These are phyloP conservation scores for Neoitamus cyanurus DNA, from an alignment of 2,888 invertebrate species.

Conservation along the genomic window DNA sequence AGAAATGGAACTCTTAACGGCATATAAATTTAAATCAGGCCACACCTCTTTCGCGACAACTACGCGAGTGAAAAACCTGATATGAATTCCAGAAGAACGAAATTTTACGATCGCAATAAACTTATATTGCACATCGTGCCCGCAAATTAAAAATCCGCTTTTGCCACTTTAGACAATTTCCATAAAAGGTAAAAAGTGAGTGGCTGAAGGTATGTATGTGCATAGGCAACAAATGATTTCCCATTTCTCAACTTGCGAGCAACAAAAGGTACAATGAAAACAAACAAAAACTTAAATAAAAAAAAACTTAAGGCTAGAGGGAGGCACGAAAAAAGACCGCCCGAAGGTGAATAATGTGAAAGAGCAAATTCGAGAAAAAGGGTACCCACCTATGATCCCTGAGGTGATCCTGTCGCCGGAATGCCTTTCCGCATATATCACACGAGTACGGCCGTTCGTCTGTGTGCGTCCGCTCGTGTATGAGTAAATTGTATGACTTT, in stretches of 20 bases:
- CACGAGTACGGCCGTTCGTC: constrained; percentile 97
- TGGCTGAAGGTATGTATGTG: background rate
- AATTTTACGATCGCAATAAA: background rate
- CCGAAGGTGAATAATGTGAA: background rate
- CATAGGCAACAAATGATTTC: background rate
- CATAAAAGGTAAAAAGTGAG: background rate
- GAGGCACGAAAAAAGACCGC: background rate
- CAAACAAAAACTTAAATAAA: background rate
- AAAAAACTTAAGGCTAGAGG: background rate
- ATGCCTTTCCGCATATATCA: constrained; percentile 97
- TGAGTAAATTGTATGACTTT: constrained; percentile 93
- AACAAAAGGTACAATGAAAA: background rate
- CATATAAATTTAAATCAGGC: background rate
- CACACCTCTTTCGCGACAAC: background rate
- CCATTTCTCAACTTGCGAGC: background rate
- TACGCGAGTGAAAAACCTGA: background rate
- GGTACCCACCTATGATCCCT: constrained; percentile 86
- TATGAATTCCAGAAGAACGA: background rate
- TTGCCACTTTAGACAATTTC: background rate
- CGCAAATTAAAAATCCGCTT: background rate
- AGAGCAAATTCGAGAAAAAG: background rate
- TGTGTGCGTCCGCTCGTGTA: constrained; percentile 97
- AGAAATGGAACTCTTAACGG: background rate
- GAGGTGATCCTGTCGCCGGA: constrained; percentile 94
- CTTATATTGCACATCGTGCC: background rate